A percentile compares a stretch with the other conserved stretches of the same genome.
Conservation (phyloP, 2,797 vertebrate genomes). For the Mormyrops boulengeri region DNA sequence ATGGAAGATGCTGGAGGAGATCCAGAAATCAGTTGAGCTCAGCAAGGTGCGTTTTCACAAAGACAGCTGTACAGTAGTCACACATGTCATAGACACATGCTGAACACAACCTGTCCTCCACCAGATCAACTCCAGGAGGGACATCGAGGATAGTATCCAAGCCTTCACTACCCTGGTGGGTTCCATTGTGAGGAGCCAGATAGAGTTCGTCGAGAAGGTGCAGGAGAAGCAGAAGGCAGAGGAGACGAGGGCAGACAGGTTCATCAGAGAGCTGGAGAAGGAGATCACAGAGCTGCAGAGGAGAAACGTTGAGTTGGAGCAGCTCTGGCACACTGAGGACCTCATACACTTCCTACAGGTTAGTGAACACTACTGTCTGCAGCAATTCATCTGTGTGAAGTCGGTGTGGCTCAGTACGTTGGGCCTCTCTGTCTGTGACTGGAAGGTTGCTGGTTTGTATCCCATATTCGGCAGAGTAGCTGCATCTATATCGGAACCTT, state of each 20-base stretch:
- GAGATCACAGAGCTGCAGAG: neutral
- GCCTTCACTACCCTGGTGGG: neutral
- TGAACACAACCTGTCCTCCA: neutral
- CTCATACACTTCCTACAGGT: neutral
- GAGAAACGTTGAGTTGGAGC: neutral
- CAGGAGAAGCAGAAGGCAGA: neutral
- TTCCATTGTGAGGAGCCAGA: neutral
- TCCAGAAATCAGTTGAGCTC: neutral
- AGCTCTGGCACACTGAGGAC: neutral
- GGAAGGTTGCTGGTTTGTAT: neutral
- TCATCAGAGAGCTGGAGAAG: neutral
- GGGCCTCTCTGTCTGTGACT: neutral
- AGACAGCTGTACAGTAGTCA: neutral
- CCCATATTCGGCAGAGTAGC: neutral
- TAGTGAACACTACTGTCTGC: neutral
- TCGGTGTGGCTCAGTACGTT: neutral
- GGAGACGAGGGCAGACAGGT: neutral
- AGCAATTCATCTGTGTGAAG: neutral
- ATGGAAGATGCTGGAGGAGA: neutral
- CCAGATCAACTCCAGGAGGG: neutral
- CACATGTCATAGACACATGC: neutral
- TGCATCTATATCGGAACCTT: neutral
- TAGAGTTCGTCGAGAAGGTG: neutral
- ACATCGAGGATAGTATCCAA: neutral
- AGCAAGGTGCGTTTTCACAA: neutral